Conservation (phyloP, 2,888 invertebrate species). For the Iphiclides podalirius region DNA sequence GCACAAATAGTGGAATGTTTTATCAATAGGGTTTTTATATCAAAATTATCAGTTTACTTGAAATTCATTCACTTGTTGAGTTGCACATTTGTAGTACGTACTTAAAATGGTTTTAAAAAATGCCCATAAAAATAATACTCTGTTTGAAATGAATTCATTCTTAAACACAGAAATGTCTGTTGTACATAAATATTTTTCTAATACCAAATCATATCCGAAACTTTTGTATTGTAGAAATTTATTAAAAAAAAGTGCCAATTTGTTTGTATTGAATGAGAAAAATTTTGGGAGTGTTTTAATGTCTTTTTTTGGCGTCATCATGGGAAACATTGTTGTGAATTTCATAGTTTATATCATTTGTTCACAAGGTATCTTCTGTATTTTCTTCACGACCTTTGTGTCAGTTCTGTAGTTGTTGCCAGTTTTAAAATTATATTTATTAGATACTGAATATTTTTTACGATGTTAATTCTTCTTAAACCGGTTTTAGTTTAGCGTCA, state of each 20-base stretch:
- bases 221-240: slow-evolving; percentile 23
- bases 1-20: slow-evolving; percentile 27
- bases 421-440: not conserved
- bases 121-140: slow-evolving; percentile 12
- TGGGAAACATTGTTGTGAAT: slow-evolving; percentile 40
- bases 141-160: slow-evolving; percentile 7
- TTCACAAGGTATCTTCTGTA: not conserved
- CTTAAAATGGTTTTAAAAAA: slow-evolving; percentile 31
- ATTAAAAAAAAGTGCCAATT: slow-evolving; percentile 42
- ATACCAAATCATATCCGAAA: slow-evolving; percentile 24
- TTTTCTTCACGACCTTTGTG: not conserved
- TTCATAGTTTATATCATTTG: slow-evolving; percentile 47
- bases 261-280: slow-evolving; percentile 23
- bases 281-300: slow-evolving; percentile 24
- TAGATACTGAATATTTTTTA: not conserved
- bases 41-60: slow-evolving; percentile 15
- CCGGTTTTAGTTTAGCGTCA: not conserved
- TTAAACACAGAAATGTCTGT: slow-evolving; percentile 15
- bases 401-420: not conserved
- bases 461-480: not conserved
- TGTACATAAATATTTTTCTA: slow-evolving; percentile 32
- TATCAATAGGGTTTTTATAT: slow-evolving; percentile 18
- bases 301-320: slow-evolving; percentile 28
- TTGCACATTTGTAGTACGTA: slow-evolving; percentile 35
- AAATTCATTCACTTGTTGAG: slow-evolving; percentile 35